Base-by-base conservation (phyloP, 2,797 vertebrate species). In the Crenuchus spilurus region DNA sequence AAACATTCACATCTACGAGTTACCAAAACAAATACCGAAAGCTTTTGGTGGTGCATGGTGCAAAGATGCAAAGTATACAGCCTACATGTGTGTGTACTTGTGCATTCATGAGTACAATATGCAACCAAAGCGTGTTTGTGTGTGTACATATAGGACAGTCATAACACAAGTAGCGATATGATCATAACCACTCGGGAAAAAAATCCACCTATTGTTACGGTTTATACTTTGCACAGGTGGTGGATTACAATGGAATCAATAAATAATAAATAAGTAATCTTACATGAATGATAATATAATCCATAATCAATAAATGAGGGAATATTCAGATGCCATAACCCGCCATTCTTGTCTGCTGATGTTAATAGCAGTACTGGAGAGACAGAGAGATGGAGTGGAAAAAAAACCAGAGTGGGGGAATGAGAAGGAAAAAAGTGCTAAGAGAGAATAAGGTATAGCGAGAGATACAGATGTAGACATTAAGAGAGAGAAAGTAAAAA, bases 1-100 rank as follows among this genome's bases (percentile, higher is more conserved):
- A 52, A 48, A 73, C 76, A 70, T 60, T 58, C 52, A 28, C 41
- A 54, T 58, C 64, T 42, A 58, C 64, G 57, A 42, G 57, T 75
- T 75, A 75, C 57, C 49, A 74, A 62, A 71, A 75, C n/a, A n/a
- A n/a, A n/a, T n/a, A n/a, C n/a, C n/a, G 35, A 75, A 42, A 61
- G 52, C 28, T 54, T 8, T 14, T 24, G n/a, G n/a, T n/a, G n/a
- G 33, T 61, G 57, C 60, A 63, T 26, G 41, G 2, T 31, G 41
- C 41, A 30, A 31, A 30, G 4, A 30, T 64, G 39, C 39, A 18
- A 10, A 60, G n/a, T 16, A 6, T 13, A 18, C 18, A 44, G 31
- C n/a, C 16, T 35, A 3, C 30, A 37, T 22, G 33, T 58, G 57
- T 60, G 37, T 60, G 31, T 37, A 24, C 22, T 35, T 60, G 33